Conservation (phyloP, 2,113 vertebrate genomes). For the Aleadryas rufinucha region DNA sequence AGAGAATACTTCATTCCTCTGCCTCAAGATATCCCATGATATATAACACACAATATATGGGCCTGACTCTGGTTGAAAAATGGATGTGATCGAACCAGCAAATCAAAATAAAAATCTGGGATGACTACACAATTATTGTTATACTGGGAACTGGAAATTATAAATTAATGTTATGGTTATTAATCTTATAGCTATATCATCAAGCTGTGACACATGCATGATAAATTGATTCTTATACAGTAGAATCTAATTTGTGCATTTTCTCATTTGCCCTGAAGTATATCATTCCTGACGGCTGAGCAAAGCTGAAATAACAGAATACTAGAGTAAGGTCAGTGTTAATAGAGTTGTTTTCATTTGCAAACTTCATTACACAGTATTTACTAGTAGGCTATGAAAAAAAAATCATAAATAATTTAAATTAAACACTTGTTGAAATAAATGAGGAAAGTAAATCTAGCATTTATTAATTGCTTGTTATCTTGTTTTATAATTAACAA, state of each 20-base stretch:
- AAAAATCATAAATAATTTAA: neutral
- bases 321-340: neutral
- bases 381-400: neutral
- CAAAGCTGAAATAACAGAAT: neutral
- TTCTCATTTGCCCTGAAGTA: neutral
- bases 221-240: slow-evolving; percentile 6
- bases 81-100: neutral
- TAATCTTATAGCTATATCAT: slow-evolving; percentile 4
- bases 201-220: neutral
- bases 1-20: neutral
- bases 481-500: neutral
- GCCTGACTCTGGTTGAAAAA: neutral
- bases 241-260: slow-evolving; percentile 8
- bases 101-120: neutral
- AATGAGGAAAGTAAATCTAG: neutral
- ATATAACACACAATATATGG: neutral
- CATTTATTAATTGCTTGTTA: neutral
- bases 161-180: neutral
- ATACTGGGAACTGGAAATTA: neutral
- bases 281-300: neutral
- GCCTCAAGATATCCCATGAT: neutral
- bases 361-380: neutral
- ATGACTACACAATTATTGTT: neutral
- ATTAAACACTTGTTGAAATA: neutral
- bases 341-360: neutral